Conservation (phyloP, 2,888 invertebrate genomes). For the Phyto melanocephala region DNA sequence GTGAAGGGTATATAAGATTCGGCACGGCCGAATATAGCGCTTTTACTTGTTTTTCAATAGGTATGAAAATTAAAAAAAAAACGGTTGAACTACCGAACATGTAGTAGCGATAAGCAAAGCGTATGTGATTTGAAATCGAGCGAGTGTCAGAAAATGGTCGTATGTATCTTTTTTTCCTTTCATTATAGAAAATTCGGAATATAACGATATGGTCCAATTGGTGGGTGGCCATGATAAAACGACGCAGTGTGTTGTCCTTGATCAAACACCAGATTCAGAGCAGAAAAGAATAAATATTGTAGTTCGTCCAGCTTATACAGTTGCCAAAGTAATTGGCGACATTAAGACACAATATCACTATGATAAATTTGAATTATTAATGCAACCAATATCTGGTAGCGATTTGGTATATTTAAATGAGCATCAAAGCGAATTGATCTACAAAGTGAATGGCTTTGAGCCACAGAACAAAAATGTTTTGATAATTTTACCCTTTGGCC, state of each 20-base stretch:
- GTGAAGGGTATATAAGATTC: too few relatives aligned
- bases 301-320: slow-evolving; percentile 75
- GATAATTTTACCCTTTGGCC: slow-evolving; percentile 72
- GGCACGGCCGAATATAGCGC: too few relatives aligned
- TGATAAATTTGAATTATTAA: slow-evolving; percentile 74
- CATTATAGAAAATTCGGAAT: slow-evolving; percentile 63
- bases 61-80: too few relatives aligned
- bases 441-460: slow-evolving; percentile 74
- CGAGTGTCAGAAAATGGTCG: too few relatives aligned
- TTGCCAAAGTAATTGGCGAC: slow-evolving; percentile 74
- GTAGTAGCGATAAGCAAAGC: too few relatives aligned
- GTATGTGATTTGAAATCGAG: too few relatives aligned
- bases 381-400: slow-evolving; percentile 72
- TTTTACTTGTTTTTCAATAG: too few relatives aligned
- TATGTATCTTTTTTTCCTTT: not conserved
- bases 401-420: slow-evolving; percentile 76
- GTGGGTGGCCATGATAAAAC: slow-evolving; percentile 69
- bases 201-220: slow-evolving; percentile 69
- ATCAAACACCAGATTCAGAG: slow-evolving; percentile 76
- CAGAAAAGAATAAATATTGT: slow-evolving; percentile 77
- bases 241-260: slow-evolving; percentile 76
- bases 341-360: slow-evolving; percentile 76
- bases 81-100: too few relatives aligned
- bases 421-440: slow-evolving; percentile 69
- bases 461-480: slow-evolving; percentile 73